Evolutionary conservation across 64 coral and sea anemone genomes (phyloP).

Genomic region (Orbicella faveolata): DNA sequence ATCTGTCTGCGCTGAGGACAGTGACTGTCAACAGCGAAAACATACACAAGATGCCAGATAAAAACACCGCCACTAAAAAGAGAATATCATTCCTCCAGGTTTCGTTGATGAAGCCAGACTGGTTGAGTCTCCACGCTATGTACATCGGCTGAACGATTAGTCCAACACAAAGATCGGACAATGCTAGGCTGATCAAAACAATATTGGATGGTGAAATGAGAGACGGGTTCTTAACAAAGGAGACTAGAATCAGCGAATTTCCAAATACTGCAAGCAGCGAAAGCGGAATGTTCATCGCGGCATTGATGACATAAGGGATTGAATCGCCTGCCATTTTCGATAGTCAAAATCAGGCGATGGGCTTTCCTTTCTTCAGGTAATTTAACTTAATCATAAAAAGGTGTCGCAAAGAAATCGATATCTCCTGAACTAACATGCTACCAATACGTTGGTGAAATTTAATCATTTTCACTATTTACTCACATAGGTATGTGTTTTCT

Average conservation of each 20-base stretch:
- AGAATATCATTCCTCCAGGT: background rate
- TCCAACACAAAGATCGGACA: conserved; percentile 19
- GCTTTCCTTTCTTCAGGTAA: background rate
- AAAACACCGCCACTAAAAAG: too few relatives aligned
- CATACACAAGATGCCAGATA: background rate
- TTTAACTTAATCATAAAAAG: too few relatives aligned
- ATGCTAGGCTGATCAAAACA: background rate
- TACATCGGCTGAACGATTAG: conserved; percentile 18
- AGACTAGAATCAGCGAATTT: background rate
- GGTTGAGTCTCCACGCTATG: background rate
- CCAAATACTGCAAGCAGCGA: background rate
- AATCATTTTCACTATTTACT: too few relatives aligned
- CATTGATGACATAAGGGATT: background rate
- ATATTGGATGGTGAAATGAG: background rate
- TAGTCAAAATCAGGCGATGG: background rate
- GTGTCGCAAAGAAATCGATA: too few relatives aligned
- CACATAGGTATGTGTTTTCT: too few relatives aligned
- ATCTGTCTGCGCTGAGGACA: conserved; percentile 27
- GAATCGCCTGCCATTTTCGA: background rate
- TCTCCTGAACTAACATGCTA: too few relatives aligned
- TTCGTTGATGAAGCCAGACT: background rate
- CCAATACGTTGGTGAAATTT: too few relatives aligned
- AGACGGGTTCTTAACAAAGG: background rate
- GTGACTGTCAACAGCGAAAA: conserved; percentile 13
- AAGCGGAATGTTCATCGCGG: conserved; percentile 6